Evolutionary conservation across 2,888 invertebrate species (phyloP), one percentile per base, ranked within the genome.

Genomic region (Galerucella nymphaeae): DNA sequence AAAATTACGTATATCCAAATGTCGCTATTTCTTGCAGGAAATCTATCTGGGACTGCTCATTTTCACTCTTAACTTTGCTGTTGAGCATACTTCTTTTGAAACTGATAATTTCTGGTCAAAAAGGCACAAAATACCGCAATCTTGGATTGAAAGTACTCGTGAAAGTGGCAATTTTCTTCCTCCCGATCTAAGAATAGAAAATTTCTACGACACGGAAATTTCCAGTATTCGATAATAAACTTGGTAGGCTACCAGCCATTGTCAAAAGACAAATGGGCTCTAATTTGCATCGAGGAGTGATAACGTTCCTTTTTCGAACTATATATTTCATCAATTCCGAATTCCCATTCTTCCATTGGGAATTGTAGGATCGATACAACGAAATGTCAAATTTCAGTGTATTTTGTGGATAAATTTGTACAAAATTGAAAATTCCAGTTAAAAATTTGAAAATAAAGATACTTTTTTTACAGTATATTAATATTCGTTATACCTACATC

Each of bases 241-340:
- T 42, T 13, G 55, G 30, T 20, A 70, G 57, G 62, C 63, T 70
- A 20, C 63, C 63, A 63, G 69, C 69, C 63, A 70, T 70, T 72
- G 68, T 72, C 61, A 72, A 68, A 69, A 67, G 69, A 72, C 72
- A 72, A 72, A 72, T 72, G 68, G 72, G 23, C 58, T 65, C 59
- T 58, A 45, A 69, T 72, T 72, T 72, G 68, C 72, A 72, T 72
- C 8, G 50, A 23, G 55, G 68, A 64, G 64, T 68, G 63, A 72
- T 72, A 72, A 69, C 72, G 72, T 53, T 66, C 50, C 55, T 20
- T 62, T 41, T 10, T 42, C n/a, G 61, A 41, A 65, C 53, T 41
- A 65, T 42, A 53, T 53, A 63, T 72, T 72, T 72, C 69, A 72
- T 72, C 61, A 72, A 72, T 72, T 69, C 69, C 57, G 45, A 42